Evolutionary conservation across 2,797 vertebrate species (phyloP), one percentile per base, ranked within the genome.

Genomic region (Clarias fuscus): DNA sequence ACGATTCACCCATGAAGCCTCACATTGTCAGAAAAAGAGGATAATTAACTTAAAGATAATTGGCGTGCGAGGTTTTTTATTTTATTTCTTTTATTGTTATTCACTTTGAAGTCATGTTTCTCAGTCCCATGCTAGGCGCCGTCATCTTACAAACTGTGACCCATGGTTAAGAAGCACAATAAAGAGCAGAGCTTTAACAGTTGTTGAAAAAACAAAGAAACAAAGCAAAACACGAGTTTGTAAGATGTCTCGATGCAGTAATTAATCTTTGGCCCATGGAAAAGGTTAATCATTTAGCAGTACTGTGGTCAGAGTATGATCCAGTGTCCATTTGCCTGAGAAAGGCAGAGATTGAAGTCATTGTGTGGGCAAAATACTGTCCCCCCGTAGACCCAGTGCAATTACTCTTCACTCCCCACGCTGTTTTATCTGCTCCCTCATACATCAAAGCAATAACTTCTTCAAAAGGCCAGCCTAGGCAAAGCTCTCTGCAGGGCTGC

Each of bases 351-450:
- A 90, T 89, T 88, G 88, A 88, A 90, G 90, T 89, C 90, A 90
- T 90, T 91, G 90, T 91, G 90, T 90, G 90, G 90, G 90, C 90
- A 90, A 90, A 90, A 90, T 83, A 89, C 88, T 89, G 88, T 89
- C 89, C 91, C 89, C 88, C 88, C 64, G 43, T 89, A 90, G 89
- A 90, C 88, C 87, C 87, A 86, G 86, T 79, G 87, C 90, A 92
- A 90, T 91, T 90, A 90, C 89, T 90, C 88, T 90, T 90, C 87
- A 75, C 88, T 89, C 85, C 87, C 84, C 90, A 90, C 82, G 86
- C 85, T 89, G 88, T 91, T 90, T 91, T 90, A 89, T 90, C 90
- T 88, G 87, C 88, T 89, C 86, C 89, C 88, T 88, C 86, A 86
- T 88, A 89, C 87, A 90, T 90, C 91, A 90, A 91, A 91, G 90